These are phyloP conservation scores for Neolamprologus longior DNA, from an alignment of 2,113 vertebrate genomes.

Conservation along the genomic window DNA sequence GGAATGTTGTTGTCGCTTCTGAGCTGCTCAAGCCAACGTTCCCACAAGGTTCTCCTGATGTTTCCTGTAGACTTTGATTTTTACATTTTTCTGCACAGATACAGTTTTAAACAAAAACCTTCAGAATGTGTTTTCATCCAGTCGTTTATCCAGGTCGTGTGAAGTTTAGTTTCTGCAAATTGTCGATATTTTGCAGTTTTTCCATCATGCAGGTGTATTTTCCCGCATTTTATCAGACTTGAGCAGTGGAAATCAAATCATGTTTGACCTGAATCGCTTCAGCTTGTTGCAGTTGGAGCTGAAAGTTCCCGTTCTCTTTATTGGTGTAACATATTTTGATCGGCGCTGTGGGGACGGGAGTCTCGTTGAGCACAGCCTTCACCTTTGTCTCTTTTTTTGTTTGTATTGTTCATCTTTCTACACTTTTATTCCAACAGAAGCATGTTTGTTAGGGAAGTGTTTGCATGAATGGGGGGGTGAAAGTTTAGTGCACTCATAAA, in stretches of 20 bases:
- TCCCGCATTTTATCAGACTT: background rate
- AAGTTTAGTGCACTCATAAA: background rate
- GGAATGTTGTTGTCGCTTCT: constrained; percentile 6
- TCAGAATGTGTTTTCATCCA: background rate
- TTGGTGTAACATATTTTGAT: background rate
- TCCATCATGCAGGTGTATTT: background rate
- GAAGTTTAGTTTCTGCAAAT: background rate
- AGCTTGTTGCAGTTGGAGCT: background rate
- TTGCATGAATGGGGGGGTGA: constrained; percentile 47
- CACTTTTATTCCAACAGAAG: constrained; percentile 14
- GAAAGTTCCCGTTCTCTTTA: background rate
- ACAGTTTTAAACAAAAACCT: background rate
- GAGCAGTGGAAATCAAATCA: background rate
- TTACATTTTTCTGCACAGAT: background rate
- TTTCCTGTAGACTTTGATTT: background rate
- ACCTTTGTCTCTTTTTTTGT: background rate
- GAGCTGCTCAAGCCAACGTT: background rate
- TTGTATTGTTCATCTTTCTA: constrained; percentile 29
- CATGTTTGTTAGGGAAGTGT: constrained; percentile 20
- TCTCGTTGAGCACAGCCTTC: background rate
- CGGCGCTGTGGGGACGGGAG: background rate
- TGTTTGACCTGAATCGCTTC: background rate
- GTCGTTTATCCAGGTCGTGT: background rate
- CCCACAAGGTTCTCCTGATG: background rate
- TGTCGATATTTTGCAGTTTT: background rate